Conservation (phyloP, 2,888 invertebrate genomes). For the Pachycephus smyrnensis region DNA sequence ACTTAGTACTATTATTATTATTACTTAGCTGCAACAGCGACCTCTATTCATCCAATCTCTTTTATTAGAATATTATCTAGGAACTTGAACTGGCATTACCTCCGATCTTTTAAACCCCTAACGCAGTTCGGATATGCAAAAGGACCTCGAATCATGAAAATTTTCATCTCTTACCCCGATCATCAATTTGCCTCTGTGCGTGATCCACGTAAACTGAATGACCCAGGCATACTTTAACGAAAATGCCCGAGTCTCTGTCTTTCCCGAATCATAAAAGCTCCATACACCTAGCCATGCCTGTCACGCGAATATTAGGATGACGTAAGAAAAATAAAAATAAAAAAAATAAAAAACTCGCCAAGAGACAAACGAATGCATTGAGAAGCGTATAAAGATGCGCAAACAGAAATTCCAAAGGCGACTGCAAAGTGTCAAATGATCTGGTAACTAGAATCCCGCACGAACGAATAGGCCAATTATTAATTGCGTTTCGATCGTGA, state of each 20-base stretch:
- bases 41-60: neutral
- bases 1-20: neutral
- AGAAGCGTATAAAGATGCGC: neutral
- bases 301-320: neutral
- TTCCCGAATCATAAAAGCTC: neutral
- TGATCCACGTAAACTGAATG: neutral
- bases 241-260: neutral
- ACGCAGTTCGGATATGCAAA: conserved; percentile 7
- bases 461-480: neutral
- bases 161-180: neutral
- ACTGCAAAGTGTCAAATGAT: neutral
- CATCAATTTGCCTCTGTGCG: neutral
- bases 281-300: neutral
- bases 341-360: neutral
- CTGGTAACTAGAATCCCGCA: neutral
- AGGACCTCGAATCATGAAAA: neutral
- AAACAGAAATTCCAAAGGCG: neutral
- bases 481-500: neutral
- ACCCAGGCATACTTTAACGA: neutral
- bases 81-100: conserved; percentile 57
- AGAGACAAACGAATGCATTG: neutral
- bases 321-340: conserved; percentile 1
- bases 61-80: conserved; percentile 47
- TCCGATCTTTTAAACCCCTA: neutral
- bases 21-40: neutral